phyloP scores from a whole-genome alignment of 2,888 invertebrate species.

The Nemotelus pantherinus region DNA sequence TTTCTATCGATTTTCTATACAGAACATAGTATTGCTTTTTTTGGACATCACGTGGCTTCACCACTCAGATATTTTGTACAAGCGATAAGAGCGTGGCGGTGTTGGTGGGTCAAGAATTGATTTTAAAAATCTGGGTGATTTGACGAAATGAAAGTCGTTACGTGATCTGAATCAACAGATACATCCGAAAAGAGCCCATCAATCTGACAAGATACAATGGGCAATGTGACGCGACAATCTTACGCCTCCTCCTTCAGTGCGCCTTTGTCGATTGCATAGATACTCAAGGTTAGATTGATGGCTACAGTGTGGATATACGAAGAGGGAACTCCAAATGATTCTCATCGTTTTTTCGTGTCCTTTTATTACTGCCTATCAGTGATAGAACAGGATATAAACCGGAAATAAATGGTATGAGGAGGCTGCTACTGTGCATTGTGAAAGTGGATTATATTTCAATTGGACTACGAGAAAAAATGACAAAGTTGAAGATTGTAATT shows the following conservation, averaged over 20 bases:
- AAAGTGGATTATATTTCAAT: constrained; percentile 38
- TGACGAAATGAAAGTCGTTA: constrained; percentile 44
- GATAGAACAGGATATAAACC: not conserved
- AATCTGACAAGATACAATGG: not conserved
- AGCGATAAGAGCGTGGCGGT: no score
- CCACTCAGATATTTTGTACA: no score
- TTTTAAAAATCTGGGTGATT: constrained; percentile 43
- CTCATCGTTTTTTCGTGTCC: not conserved
- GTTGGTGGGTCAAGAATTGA: constrained; percentile 36
- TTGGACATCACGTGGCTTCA: no score
- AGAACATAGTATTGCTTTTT: no score
- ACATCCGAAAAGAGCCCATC: not conserved
- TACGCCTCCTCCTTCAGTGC: not conserved
- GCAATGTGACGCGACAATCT: not conserved
- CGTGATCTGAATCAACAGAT: constrained; percentile 42
- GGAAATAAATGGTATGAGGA: constrained; percentile 9
- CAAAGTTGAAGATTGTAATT: constrained; percentile 31
- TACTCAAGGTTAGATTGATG: not conserved
- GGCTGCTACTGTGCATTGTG: not conserved
- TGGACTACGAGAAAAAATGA: constrained; percentile 14
- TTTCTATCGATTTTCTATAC: constrained; percentile 3
- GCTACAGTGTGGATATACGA: not conserved
- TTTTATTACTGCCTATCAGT: not conserved
- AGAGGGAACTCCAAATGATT: not conserved
- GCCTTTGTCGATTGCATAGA: not conserved